phyloP scores from a whole-genome alignment of 2,797 vertebrate species.

The Syngnathus rostellatus region DNA sequence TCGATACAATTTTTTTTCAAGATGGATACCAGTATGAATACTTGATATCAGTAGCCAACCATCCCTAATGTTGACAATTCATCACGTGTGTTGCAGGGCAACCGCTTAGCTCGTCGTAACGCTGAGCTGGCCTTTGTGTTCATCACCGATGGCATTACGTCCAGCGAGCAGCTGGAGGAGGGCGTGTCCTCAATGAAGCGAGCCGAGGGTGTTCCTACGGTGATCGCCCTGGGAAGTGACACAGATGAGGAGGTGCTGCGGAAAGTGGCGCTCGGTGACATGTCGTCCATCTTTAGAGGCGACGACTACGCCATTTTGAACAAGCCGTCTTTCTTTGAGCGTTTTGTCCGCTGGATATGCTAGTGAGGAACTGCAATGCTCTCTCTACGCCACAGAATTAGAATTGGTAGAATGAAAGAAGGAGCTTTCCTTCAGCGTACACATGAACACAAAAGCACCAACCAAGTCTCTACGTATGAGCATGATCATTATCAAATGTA shows the following conservation, averaged over 20 bases:
- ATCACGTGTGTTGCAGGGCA: background rate
- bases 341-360: conserved; percentile 94
- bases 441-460: conserved; percentile 22
- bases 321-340: conserved; percentile 82
- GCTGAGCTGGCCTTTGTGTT: conserved; percentile 91
- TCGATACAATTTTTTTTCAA: too few relatives aligned
- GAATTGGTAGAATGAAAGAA: conserved; percentile 37
- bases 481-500: conserved; percentile 30
- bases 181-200: conserved; percentile 84
- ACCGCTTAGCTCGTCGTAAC: conserved; percentile 68
- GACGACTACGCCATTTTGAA: conserved; percentile 75
- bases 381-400: conserved; percentile 33
- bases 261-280: conserved; percentile 84
- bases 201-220: conserved; percentile 79
- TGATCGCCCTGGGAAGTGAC: conserved; percentile 83
- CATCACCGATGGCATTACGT: conserved; percentile 88
- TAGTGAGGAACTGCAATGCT: conserved; percentile 65
- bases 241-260: conserved; percentile 79
- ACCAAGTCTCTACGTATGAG: conserved; percentile 10
- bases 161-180: conserved; percentile 79
- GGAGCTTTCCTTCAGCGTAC: conserved; percentile 27
- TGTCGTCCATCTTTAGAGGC: conserved; percentile 81
- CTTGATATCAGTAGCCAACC: background rate
- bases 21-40: too few relatives aligned
- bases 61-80: background rate